These are phyloP conservation scores for Stenurella melanura DNA, from an alignment of 2,888 invertebrate species.

Conservation along the genomic window DNA sequence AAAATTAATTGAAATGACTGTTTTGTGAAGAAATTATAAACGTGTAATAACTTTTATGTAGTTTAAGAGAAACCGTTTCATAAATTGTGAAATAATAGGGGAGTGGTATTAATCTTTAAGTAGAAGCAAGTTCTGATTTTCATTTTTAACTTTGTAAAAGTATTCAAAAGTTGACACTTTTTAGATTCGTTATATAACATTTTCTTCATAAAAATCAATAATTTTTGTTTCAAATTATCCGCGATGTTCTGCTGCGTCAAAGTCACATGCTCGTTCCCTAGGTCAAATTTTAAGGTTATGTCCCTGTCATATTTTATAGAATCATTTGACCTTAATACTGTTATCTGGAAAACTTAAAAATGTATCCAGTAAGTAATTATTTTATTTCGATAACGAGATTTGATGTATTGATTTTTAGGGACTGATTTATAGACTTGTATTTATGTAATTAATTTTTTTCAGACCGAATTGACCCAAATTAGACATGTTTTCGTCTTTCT, in stretches of 20 bases:
- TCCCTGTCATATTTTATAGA: not conserved
- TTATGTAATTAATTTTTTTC: slow-evolving; percentile 23
- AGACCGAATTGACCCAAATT: slow-evolving; percentile 38
- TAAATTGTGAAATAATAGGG: too few species aligned
- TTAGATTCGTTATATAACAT: not conserved
- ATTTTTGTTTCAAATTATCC: not conserved
- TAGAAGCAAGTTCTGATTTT: too few species aligned
- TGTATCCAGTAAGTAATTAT: slow-evolving; percentile 2
- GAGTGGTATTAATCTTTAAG: too few species aligned
- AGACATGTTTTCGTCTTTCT: slow-evolving; percentile 63
- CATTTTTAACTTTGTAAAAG: too few species aligned
- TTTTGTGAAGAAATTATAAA: not conserved
- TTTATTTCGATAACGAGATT: too few species aligned
- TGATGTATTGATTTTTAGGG: not conserved
- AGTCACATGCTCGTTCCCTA: not conserved
- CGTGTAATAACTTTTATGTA: not conserved
- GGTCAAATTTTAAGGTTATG: slow-evolving; percentile 23
- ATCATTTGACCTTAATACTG: not conserved
- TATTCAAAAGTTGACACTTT: not conserved
- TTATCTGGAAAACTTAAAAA: not conserved
- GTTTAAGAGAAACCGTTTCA: too few species aligned
- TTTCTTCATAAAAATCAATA: not conserved
- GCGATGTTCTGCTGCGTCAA: not conserved
- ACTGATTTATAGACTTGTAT: not conserved
- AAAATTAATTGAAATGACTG: not conserved